Percentiles rank a stretch among this genome's conserved stretches.
These are phyloP conservation scores for Jaculus jaculus DNA, from an alignment of 2,113 vertebrate genomes.

Conservation along the genomic window DNA sequence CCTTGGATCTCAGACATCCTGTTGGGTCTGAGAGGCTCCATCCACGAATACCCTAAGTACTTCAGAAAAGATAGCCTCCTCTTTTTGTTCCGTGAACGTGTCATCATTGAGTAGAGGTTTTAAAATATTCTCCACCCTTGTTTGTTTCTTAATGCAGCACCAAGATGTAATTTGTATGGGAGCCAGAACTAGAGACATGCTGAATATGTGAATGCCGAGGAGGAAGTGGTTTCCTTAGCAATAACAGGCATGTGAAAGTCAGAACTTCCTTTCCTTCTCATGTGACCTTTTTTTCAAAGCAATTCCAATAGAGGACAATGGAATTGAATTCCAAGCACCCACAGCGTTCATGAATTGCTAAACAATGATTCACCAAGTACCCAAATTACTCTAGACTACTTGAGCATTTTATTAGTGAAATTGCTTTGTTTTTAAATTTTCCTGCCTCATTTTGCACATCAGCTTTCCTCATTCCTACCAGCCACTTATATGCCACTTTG, in stretches of 20 bases:
- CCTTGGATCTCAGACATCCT: constrained; percentile 51
- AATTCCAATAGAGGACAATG: constrained; percentile 85
- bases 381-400: constrained; percentile 74
- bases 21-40: constrained; percentile 57
- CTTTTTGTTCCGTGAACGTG: constrained; percentile 62
- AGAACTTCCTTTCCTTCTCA: constrained; percentile 88
- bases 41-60: constrained; percentile 42
- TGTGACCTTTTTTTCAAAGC: constrained; percentile 87
- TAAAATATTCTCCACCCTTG: constrained; percentile 75
- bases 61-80: constrained; percentile 47
- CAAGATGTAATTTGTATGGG: constrained; percentile 80
- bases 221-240: constrained; percentile 89
- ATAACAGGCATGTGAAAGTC: constrained; percentile 89
- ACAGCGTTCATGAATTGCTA: constrained; percentile 76
- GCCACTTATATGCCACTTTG: constrained; percentile 19
- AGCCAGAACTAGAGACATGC: constrained; percentile 82
- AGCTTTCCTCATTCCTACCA: constrained; percentile 36
- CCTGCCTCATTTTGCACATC: constrained; percentile 35
- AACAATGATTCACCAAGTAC: constrained; percentile 73
- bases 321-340: constrained; percentile 85
- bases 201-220: constrained; percentile 85
- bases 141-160: constrained; percentile 79
- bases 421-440: constrained; percentile 72
- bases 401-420: constrained; percentile 81
- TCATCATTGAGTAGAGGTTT: constrained; percentile 67